Evolutionary conservation across 2,113 vertebrate species (phyloP).

Genomic region (Anseranas semipalmata): DNA sequence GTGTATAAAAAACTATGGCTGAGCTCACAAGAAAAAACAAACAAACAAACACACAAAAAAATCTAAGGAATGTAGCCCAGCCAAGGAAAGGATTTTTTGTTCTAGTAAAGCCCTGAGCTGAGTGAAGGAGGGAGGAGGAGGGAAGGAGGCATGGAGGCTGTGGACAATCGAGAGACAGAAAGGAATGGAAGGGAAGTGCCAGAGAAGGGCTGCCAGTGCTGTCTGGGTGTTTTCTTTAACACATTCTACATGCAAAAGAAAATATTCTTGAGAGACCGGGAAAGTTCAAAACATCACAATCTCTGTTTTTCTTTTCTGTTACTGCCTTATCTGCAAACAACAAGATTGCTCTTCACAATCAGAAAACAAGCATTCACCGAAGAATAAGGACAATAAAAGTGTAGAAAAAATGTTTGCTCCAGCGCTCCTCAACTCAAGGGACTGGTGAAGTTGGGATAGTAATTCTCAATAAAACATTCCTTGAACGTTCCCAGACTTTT

Average conservation of each 20-base stretch:
- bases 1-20: not conserved
- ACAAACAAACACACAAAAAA: too few species aligned
- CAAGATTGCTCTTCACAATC: not conserved
- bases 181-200: not conserved
- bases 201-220: not conserved
- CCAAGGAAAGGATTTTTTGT: not conserved
- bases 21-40: not conserved
- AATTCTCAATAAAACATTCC: not conserved
- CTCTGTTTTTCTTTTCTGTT: not conserved
- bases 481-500: not conserved
- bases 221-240: not conserved
- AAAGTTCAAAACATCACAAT: not conserved
- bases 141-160: not conserved
- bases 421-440: not conserved
- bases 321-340: not conserved
- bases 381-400: not conserved
- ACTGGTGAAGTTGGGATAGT: not conserved
- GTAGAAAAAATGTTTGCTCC: not conserved
- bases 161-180: not conserved
- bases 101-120: not conserved
- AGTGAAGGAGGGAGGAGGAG: not conserved
- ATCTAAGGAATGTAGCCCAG: constrained; percentile 16
- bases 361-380: not conserved
- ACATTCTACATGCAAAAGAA: not conserved
- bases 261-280: not conserved